Base-by-base conservation (phyloP, 2,888 invertebrate species). In the Spicauda simplicius region DNA sequence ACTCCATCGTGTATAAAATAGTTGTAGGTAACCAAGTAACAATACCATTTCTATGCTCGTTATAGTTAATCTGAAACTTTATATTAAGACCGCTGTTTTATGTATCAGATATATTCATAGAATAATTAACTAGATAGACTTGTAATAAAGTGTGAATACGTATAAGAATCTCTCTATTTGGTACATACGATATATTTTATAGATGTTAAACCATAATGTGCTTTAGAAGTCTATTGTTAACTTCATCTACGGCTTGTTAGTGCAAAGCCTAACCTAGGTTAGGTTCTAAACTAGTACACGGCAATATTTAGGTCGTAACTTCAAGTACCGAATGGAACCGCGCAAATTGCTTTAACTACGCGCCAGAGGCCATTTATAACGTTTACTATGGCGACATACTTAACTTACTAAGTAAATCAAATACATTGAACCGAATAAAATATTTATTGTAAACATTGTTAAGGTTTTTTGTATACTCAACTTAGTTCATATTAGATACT, bases 281-380 rank as follows among this genome's bases (percentile, higher is more conserved):
- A 59, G 72, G 60, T 65, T 69, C 68, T 69, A 68, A 74, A 71
- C 69, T 72, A 68, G 69, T 50, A 69, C 74, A 73, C 73, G 37
- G 37, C 37, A 73, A 77, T 74, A 80, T 81, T 76, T 77, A 79
- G 83, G 81, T 82, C 79, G 74, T 71, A 73, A 74, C 69, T 75
- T 76, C 71, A 74, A 76, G 71, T 74, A 75, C 72, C 75, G 76
- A 79, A 76, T 75, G 74, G 74, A 73, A 80, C 76, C 77, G 79
- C 75, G 77, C 76, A 82, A 82, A 81, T 83, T 78, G 78, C 79
- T 78, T 77, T 79, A 76, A 79, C 79, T 78, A 77, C 74, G 77
- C 77, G 69, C 65, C 72, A 72, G 68, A 69, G 72, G 76, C 74
- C 73, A 72, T 77, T 78, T 76, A 78, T 75, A 76, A 74, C 75